Conservation (phyloP, 1,140 invertebrate genomes). For the Neodiprion virginianus region DNA sequence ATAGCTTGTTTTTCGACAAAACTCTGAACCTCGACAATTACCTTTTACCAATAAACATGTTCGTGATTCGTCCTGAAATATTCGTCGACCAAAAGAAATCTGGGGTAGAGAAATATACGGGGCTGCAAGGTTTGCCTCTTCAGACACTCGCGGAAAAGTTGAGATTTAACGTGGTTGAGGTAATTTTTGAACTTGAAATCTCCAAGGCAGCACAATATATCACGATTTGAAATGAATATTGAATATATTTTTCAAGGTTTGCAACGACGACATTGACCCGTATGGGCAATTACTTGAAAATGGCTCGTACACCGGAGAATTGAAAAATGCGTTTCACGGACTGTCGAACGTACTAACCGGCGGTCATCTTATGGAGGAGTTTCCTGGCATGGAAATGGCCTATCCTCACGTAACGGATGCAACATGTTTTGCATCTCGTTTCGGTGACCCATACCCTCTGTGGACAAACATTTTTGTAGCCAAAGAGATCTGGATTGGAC, state of each 20-base stretch:
- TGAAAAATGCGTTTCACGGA: background rate
- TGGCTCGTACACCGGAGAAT: background rate
- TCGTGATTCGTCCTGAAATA: background rate
- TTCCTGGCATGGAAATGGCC: background rate
- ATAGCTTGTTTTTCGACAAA: background rate
- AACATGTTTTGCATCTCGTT: background rate
- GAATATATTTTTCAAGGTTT: background rate
- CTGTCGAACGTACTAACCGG: background rate
- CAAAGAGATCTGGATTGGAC: background rate
- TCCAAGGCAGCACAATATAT: background rate
- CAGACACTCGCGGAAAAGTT: background rate
- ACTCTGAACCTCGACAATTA: conserved; percentile 1
- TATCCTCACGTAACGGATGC: background rate
- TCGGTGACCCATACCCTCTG: background rate
- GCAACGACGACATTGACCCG: background rate
- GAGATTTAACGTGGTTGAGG: background rate
- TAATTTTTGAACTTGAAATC: background rate
- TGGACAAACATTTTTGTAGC: background rate
- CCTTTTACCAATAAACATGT: background rate
- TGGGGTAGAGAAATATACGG: background rate
- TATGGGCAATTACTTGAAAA: background rate
- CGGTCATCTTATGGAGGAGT: background rate
- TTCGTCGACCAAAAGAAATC: background rate
- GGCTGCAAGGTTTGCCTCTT: background rate
- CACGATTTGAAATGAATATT: background rate